Percentiles rank a stretch among this genome's conserved stretches.
Conservation (phyloP, 2,113 vertebrate genomes). For the Cyphomyrus discorhynchus region DNA sequence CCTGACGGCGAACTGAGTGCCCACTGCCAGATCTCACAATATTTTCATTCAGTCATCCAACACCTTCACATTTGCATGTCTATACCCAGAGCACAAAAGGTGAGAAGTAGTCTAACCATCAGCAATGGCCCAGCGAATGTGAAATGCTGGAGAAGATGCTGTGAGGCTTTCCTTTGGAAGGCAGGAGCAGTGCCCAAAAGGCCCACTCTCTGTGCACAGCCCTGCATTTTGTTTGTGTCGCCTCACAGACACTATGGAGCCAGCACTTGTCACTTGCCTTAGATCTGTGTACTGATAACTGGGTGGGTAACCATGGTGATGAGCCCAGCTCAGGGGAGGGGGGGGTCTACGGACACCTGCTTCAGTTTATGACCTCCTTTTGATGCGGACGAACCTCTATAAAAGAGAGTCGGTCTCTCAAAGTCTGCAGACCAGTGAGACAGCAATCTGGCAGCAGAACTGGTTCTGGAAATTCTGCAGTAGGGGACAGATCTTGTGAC, state of each 20-base stretch:
- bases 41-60: not conserved
- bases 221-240: not conserved
- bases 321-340: not conserved
- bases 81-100: not conserved
- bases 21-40: not conserved
- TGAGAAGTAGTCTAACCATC: not conserved
- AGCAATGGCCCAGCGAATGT: not conserved
- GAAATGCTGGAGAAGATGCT: not conserved
- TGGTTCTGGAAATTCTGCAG: not conserved
- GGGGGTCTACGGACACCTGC: not conserved
- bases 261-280: not conserved
- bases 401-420: not conserved
- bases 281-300: slow-evolving; percentile 3
- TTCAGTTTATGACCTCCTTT: not conserved
- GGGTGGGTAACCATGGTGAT: not conserved
- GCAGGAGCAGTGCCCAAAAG: not conserved
- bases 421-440: not conserved
- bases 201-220: not conserved
- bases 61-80: not conserved
- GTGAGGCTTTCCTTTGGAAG: not conserved
- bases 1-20: not conserved
- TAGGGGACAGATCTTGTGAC: not conserved
- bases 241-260: not conserved
- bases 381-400: not conserved
- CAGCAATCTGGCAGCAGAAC: not conserved